Evolutionary conservation across 1,140 invertebrate genomes (phyloP).

Genomic region (Drusus annulatus): DNA sequence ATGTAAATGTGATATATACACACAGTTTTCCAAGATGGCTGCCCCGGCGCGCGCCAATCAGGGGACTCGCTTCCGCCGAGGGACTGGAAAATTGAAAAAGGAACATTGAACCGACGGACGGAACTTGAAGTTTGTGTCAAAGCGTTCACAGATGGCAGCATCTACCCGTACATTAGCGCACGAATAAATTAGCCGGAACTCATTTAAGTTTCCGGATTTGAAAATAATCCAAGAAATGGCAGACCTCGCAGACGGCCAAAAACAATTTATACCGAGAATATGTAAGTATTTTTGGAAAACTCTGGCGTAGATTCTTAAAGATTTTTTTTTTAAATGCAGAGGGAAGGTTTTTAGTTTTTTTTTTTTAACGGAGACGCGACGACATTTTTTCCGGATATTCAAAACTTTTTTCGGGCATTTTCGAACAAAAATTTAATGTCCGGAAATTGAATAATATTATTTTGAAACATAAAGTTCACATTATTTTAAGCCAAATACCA

Average conservation of each 20-base stretch:
- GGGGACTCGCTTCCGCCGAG: background rate
- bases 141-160: conserved; percentile 15
- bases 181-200: conserved; percentile 17
- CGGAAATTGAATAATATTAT: too few species aligned
- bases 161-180: background rate
- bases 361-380: too few species aligned
- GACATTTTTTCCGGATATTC: too few species aligned
- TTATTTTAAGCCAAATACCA: too few species aligned
- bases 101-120: conserved; percentile 24
- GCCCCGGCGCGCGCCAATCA: conserved; percentile 8
- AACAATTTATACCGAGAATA: too few species aligned
- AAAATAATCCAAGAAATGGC: background rate
- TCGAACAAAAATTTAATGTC: too few species aligned
- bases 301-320: too few species aligned
- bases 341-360: too few species aligned
- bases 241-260: background rate
- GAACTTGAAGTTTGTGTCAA: conserved; percentile 25
- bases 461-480: too few species aligned
- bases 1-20: background rate
- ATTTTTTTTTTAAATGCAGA: too few species aligned
- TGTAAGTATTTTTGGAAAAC: too few species aligned
- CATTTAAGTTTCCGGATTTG: conserved; percentile 8
- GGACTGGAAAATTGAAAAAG: conserved; percentile 25
- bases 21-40: conserved; percentile 6
- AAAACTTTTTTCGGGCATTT: too few species aligned